These are phyloP conservation scores for Agrypnus murinus DNA, from an alignment of 2,888 invertebrate genomes.

Conservation along the genomic window DNA sequence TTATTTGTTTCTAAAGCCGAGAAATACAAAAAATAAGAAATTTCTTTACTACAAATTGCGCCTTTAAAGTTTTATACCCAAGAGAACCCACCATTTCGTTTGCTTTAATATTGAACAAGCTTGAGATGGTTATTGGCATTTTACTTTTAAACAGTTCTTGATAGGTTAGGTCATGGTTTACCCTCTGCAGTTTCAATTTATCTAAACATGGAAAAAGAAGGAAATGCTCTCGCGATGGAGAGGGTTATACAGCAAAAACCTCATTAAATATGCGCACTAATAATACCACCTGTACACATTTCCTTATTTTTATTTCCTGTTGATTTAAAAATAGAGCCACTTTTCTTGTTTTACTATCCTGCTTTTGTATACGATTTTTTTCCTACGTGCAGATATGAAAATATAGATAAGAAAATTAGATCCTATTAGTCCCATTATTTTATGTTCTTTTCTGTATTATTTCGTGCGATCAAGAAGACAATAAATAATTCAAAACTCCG, in stretches of 20 bases:
- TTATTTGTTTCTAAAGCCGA: too few relatives aligned
- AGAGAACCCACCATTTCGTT: slow-evolving; percentile 37
- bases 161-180: slow-evolving; percentile 31
- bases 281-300: slow-evolving; percentile 3
- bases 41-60: slow-evolving; percentile 41
- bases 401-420: slow-evolving; percentile 30
- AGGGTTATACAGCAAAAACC: not conserved
- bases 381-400: slow-evolving; percentile 1
- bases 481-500: slow-evolving; percentile 50
- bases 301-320: not conserved
- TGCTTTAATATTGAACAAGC: slow-evolving; percentile 40
- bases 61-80: slow-evolving; percentile 38
- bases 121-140: slow-evolving; percentile 34
- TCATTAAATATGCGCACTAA: not conserved
- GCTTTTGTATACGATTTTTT: not conserved
- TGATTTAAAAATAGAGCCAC: not conserved
- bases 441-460: slow-evolving; percentile 34
- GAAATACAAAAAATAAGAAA: too few relatives aligned
- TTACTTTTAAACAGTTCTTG: slow-evolving; percentile 33
- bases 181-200: slow-evolving; percentile 23
- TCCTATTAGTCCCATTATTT: slow-evolving; percentile 35
- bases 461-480: slow-evolving; percentile 44
- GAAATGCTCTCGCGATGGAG: not conserved
- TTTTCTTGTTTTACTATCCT: not conserved
- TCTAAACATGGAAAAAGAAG: not conserved